Evolutionary conservation across 2,797 vertebrate genomes (phyloP), one percentile per base, ranked within the genome.

Genomic region (Mastacembelus armatus): DNA sequence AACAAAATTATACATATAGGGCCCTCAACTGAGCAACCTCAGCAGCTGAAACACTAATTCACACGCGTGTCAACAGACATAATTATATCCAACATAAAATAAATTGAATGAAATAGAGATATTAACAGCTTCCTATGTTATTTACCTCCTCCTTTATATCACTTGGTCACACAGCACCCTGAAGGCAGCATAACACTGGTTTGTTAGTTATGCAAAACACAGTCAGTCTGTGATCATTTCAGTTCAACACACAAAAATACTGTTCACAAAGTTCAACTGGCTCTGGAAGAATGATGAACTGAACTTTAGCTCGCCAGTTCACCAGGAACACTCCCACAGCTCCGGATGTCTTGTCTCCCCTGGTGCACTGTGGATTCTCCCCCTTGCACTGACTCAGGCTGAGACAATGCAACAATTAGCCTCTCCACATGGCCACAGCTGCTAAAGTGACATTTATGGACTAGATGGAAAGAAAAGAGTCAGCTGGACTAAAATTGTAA

Each of bases 261-360:
- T 38, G 26, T 59, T 81, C 40, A 68, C 21, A 10, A 66, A 74
- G 45, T 77, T 30, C 73, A 86, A 76, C 35, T 71, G 58, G 61
- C 49, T 82, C 27, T 36, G 61, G 26, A 71, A 71, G 57, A 64
- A 26, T 63, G 66, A 71, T 45, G 38, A 49, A 43, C 69, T 76
- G 39, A 79, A 77, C 54, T 71, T 77, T 14, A 7, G 22, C 72
- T 64, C 81, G 57, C 63, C 47, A 24, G 67, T 78, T 77, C 80
- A 78, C 58, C 38, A 72, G 48, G 67, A 75, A 48, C 24, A 38
- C 64, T 81, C 80, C 66, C 64, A 66, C 72, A 69, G 24, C 66
- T 72, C 74, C 86, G 88, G 82, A 87, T 89, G 85, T 77, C 56
- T 47, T 0, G n/a, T 60, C 58, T 77, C 83, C 72, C 21, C 54